phyloP scores from a whole-genome alignment of 2,888 invertebrate species.

The Zelleria hepariella region DNA sequence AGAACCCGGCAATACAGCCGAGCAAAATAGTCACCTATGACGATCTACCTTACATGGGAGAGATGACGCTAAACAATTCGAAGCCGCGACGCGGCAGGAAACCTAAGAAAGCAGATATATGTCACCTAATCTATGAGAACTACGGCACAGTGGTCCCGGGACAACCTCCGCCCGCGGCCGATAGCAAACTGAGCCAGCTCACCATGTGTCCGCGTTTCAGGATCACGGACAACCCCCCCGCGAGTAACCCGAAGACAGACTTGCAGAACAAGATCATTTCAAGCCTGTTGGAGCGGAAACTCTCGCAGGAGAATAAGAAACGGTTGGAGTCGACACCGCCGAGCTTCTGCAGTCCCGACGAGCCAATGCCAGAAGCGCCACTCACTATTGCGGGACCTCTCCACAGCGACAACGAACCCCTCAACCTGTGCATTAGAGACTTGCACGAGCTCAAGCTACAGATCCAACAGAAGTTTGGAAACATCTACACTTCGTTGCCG shows the following conservation, averaged over 20 bases:
- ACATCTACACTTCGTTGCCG: constrained; percentile 70
- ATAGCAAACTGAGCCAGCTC: constrained; percentile 43
- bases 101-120: constrained; percentile 93
- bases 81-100: constrained; percentile 89
- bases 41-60: constrained; percentile 93
- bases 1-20: constrained; percentile 49
- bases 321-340: constrained; percentile 48
- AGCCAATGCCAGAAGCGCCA: constrained; percentile 49
- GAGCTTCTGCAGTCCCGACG: constrained; percentile 43
- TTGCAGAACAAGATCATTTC: constrained; percentile 79
- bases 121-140: constrained; percentile 91
- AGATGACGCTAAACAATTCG: constrained; percentile 90
- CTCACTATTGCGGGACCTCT: constrained; percentile 40
- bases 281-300: constrained; percentile 77
- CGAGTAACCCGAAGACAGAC: constrained; percentile 69
- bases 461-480: constrained; percentile 74
- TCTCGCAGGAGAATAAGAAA: constrained; percentile 76
- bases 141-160: constrained; percentile 90
- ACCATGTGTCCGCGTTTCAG: constrained; percentile 36
- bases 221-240: constrained; percentile 23
- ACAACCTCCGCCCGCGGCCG: constrained; percentile 72
- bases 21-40: constrained; percentile 78
- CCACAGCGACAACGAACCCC: constrained; percentile 76
- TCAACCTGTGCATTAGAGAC: constrained; percentile 88
- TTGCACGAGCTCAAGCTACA: constrained; percentile 78